These are phyloP conservation scores for Epinephelus malabaricus DNA, from an alignment of 2,797 vertebrate genomes.

Conservation along the genomic window DNA sequence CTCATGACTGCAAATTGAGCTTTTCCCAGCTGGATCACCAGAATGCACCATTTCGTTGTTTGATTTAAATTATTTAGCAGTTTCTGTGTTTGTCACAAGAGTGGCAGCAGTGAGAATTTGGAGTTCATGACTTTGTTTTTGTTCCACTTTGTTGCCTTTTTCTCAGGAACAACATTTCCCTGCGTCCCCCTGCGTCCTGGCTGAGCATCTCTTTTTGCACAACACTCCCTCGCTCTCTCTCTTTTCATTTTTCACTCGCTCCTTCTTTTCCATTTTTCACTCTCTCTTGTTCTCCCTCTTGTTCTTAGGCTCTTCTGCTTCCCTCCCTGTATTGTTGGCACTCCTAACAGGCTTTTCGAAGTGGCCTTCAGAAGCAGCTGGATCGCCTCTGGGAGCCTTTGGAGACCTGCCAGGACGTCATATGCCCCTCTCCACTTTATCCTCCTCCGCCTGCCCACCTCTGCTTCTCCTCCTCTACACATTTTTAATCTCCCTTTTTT, in stretches of 20 bases:
- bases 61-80: slow-evolving; percentile 16
- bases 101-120: neutral
- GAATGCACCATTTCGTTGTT: neutral
- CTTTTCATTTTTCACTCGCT: slow-evolving; percentile 1
- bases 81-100: slow-evolving; percentile 13
- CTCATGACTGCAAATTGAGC: neutral
- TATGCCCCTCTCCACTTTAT: slow-evolving; percentile 46
- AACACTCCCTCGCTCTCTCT: neutral
- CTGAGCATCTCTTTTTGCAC: slow-evolving; percentile 5
- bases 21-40: neutral
- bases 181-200: neutral
- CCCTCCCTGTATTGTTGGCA: slow-evolving; percentile 50
- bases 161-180: neutral
- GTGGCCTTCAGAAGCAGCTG: slow-evolving; percentile 70
- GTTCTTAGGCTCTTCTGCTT: neutral
- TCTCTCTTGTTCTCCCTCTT: slow-evolving; percentile 4
- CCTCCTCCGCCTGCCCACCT: slow-evolving; percentile 50
- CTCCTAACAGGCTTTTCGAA: slow-evolving; percentile 40
- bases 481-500: slow-evolving; percentile 41
- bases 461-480: slow-evolving; percentile 43
- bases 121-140: neutral
- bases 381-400: slow-evolving; percentile 54
- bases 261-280: neutral
- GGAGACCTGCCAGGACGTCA: slow-evolving; percentile 60
- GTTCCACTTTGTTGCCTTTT: slow-evolving; percentile 4